Percentiles rank a stretch among this genome's conserved stretches.
Conservation (phyloP, 2,888 invertebrate genomes). For the Coelopa pilipes region DNA sequence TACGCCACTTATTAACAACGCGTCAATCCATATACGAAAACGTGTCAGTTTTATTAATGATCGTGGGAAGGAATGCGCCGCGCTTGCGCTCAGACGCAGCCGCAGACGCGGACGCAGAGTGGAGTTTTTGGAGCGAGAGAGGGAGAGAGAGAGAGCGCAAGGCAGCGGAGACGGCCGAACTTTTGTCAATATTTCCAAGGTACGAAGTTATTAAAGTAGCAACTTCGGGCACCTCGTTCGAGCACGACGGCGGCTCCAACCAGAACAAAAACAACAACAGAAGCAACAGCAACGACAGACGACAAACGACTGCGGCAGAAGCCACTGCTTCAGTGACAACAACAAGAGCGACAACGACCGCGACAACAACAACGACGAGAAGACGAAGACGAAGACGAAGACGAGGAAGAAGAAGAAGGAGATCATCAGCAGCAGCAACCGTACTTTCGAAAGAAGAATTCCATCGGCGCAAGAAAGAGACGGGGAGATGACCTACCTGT, state of each 20-base stretch:
- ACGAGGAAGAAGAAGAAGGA: too few species aligned
- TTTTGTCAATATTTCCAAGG: conserved; percentile 41
- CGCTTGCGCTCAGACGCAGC: conserved; percentile 33
- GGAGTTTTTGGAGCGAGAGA: neutral
- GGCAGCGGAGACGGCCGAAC: conserved; percentile 30
- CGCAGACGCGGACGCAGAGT: neutral
- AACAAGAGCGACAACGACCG: too few species aligned
- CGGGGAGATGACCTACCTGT: conserved; percentile 45
- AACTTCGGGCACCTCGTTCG: conserved; percentile 1
- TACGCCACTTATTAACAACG: conserved; percentile 38
- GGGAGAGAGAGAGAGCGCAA: too few species aligned
- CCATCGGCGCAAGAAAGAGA: conserved; percentile 13
- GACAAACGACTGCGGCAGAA: neutral
- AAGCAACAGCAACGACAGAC: neutral
- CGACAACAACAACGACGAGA: conserved; percentile 13
- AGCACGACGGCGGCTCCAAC: conserved; percentile 41
- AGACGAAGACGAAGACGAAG: neutral
- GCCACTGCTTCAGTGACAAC: neutral
- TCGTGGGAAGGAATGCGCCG: conserved; percentile 61
- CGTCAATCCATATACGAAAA: conserved; percentile 55
- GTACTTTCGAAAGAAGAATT: conserved; percentile 19
- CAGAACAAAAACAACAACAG: conserved; percentile 1
- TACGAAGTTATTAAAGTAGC: conserved; percentile 35
- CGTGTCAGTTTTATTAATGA: conserved; percentile 66
- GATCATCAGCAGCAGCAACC: too few species aligned